Evolutionary conservation across 2,113 vertebrate genomes (phyloP).

Genomic region (Oxyura jamaicensis): DNA sequence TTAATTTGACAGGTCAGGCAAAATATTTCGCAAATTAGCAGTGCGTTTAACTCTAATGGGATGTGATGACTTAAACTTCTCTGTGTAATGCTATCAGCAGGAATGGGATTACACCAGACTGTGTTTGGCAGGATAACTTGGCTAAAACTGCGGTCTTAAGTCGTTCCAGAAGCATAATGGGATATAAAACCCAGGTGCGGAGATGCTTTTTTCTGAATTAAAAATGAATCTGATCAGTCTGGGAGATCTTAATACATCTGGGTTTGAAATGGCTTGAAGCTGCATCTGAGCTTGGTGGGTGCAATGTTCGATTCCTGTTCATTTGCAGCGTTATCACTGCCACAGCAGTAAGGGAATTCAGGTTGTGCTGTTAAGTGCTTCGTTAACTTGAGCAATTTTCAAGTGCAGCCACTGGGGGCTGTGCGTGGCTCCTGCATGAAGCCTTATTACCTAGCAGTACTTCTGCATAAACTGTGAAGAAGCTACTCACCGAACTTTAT

Average conservation of each 20-base stretch:
- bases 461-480: accelerated
- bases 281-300: background rate
- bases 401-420: background rate
- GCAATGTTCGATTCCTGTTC: background rate
- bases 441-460: background rate
- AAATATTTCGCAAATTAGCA: slow-evolving; percentile 20
- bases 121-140: background rate
- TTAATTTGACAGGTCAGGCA: background rate
- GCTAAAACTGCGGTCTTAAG: background rate
- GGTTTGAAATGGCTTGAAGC: background rate
- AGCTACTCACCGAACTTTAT: background rate
- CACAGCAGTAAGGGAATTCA: background rate
- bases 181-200: background rate
- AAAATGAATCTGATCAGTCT: background rate
- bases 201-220: background rate
- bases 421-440: background rate
- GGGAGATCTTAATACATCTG: background rate
- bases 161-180: background rate
- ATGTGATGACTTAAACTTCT: background rate
- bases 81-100: background rate
- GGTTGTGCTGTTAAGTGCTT: background rate
- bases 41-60: background rate
- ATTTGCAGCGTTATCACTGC: accelerated
- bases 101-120: background rate
- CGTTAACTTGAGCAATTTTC: background rate